Percentiles rank a stretch among this genome's conserved stretches.
phyloP scores from a whole-genome alignment of 2,113 vertebrate genomes.

The Oreocharis arfaki region DNA sequence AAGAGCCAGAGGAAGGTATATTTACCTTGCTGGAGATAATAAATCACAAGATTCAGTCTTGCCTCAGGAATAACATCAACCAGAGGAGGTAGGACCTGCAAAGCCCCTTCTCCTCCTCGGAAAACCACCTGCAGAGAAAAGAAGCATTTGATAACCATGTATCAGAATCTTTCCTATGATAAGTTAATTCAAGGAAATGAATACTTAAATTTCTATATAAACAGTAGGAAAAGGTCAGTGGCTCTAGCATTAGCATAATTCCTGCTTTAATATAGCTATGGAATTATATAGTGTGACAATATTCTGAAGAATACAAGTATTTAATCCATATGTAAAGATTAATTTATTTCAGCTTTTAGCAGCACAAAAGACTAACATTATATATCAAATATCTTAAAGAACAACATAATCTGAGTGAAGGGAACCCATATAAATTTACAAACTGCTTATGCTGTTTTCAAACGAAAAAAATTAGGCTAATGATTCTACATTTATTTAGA shows the following conservation, averaged over 20 bases:
- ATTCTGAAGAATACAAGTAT: not conserved
- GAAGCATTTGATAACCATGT: not conserved
- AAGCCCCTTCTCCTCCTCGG: slow-evolving; percentile 89
- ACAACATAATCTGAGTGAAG: not conserved
- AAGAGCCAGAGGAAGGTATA: not conserved
- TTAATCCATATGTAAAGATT: not conserved
- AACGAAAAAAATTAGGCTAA: not conserved
- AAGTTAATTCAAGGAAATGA: not conserved
- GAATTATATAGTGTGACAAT: not conserved
- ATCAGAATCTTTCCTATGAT: not conserved
- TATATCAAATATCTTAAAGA: not conserved
- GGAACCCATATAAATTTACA: not conserved
- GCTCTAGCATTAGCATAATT: not conserved
- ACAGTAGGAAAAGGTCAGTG: not conserved
- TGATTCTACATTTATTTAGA: not conserved
- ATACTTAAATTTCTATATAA: not conserved
- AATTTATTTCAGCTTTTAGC: not conserved
- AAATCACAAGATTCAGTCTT: slow-evolving; percentile 95
- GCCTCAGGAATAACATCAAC: slow-evolving; percentile 98
- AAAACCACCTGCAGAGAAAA: slow-evolving; percentile 87
- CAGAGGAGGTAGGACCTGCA: slow-evolving; percentile 91
- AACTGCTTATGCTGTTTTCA: not conserved
- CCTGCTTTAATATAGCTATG: not conserved
- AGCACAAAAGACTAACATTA: not conserved
- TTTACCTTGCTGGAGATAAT: slow-evolving; percentile 93